Conservation (phyloP, 2,888 invertebrate species). For the Erannis defoliaria region DNA sequence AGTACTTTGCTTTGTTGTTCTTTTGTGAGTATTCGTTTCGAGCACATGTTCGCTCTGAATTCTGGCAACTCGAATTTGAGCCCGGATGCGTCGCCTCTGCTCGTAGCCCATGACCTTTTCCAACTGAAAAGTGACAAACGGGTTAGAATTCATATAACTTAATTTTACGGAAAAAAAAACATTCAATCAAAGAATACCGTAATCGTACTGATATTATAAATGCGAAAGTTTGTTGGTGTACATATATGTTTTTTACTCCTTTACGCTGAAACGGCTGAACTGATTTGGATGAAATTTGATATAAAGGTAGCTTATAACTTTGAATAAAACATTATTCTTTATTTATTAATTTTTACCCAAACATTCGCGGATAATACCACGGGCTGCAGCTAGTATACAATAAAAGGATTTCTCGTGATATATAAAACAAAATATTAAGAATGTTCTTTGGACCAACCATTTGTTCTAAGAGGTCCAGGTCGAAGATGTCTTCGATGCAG, state of each 20-base stretch:
- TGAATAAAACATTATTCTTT: too few species aligned
- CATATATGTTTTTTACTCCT: too few species aligned
- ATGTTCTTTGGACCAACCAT: constrained; percentile 83
- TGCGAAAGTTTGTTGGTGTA: too few species aligned
- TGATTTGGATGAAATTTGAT: too few species aligned
- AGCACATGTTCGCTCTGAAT: constrained; percentile 81
- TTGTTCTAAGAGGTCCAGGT: constrained; percentile 89
- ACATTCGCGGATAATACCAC: too few species aligned
- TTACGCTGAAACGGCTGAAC: too few species aligned
- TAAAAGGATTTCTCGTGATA: constrained; percentile 8
- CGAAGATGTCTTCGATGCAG: constrained; percentile 91
- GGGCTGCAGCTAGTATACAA: too few species aligned
- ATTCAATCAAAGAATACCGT: neutral
- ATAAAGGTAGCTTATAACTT: too few species aligned
- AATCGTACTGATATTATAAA: too few species aligned
- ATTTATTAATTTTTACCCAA: too few species aligned
- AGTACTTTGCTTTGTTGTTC: constrained; percentile 58
- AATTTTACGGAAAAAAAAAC: neutral
- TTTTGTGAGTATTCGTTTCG: constrained; percentile 56
- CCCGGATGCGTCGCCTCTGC: constrained; percentile 91
- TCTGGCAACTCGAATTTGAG: constrained; percentile 91
- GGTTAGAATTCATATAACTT: neutral
- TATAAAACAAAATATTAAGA: constrained; percentile 50
- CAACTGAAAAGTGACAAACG: constrained; percentile 77
- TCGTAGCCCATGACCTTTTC: constrained; percentile 93